Conservation (phyloP, 2,797 vertebrate genomes). For the Siniperca undulata region DNA sequence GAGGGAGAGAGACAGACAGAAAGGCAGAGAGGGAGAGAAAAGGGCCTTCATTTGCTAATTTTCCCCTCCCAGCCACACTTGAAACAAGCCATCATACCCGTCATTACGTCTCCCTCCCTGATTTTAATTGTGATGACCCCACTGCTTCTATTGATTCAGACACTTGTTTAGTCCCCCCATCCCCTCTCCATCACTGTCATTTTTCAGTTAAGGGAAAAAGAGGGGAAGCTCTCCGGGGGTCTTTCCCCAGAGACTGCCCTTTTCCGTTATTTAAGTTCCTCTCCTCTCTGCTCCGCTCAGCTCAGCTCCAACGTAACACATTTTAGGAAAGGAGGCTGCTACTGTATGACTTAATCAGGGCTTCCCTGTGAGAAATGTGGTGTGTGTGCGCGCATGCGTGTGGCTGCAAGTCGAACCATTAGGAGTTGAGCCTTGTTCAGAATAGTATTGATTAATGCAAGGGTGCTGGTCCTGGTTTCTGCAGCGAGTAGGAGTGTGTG, state of each 20-base stretch:
- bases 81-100: slow-evolving; percentile 38
- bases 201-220: slow-evolving; percentile 7
- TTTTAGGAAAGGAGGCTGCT: slow-evolving; percentile 68
- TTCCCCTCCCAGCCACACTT: slow-evolving; percentile 34
- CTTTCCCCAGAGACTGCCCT: slow-evolving; percentile 55
- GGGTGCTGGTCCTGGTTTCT: slow-evolving; percentile 45
- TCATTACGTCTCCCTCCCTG: slow-evolving; percentile 48
- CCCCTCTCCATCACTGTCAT: slow-evolving; percentile 5
- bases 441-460: slow-evolving; percentile 70
- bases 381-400: slow-evolving; percentile 10
- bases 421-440: slow-evolving; percentile 40
- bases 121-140: slow-evolving; percentile 63
- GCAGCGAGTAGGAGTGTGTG: slow-evolving; percentile 34
- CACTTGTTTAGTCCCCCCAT: slow-evolving; percentile 23
- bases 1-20: not conserved
- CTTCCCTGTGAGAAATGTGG: slow-evolving; percentile 74
- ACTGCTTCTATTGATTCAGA: slow-evolving; percentile 60
- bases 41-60: slow-evolving; percentile 54
- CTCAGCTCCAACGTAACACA: slow-evolving; percentile 52
- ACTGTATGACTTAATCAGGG: slow-evolving; percentile 79
- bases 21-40: not conserved
- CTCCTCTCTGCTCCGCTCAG: slow-evolving; percentile 19
- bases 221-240: slow-evolving; percentile 42
- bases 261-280: slow-evolving; percentile 54
- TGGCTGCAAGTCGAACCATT: slow-evolving; percentile 32